Evolutionary conservation across 1,140 invertebrate genomes (phyloP).

Genomic region (Metopolophium dirhodum): DNA sequence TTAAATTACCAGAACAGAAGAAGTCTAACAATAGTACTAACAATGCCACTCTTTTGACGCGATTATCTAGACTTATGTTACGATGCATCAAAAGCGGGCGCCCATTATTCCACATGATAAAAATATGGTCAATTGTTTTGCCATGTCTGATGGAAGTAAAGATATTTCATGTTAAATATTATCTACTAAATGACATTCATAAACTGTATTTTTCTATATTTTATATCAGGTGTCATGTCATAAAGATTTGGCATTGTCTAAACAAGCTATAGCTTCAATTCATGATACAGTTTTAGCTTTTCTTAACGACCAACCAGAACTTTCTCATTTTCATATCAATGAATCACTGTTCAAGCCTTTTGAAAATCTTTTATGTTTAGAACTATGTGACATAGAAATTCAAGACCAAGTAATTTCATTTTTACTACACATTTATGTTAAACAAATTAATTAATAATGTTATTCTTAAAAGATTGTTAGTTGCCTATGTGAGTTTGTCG

Average conservation of each 20-base stretch:
- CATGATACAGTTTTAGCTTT: constrained; percentile 89
- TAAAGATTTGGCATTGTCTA: constrained; percentile 85
- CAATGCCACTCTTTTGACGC: constrained; percentile 69
- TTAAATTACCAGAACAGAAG: constrained; percentile 61
- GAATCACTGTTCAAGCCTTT: constrained; percentile 94
- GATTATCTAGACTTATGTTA: constrained; percentile 85
- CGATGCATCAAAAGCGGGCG: constrained; percentile 84
- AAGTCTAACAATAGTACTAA: constrained; percentile 53
- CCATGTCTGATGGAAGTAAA: constrained; percentile 88
- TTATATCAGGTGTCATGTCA: constrained; percentile 82
- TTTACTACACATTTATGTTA: background rate
- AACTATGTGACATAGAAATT: constrained; percentile 89
- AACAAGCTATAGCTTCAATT: constrained; percentile 91
- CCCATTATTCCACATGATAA: constrained; percentile 88
- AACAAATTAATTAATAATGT: constrained; percentile 3
- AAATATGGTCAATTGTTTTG: constrained; percentile 85
- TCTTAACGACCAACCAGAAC: constrained; percentile 85
- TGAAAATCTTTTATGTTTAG: constrained; percentile 90
- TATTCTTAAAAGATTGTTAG: constrained; percentile 79
- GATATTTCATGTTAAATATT: background rate
- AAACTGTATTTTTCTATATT: constrained; percentile 53
- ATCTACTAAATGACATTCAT: background rate
- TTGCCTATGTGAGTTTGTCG: constrained; percentile 93
- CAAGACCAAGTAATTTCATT: constrained; percentile 75
- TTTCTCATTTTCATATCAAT: constrained; percentile 94